Evolutionary conservation across 2,797 vertebrate species (phyloP), one percentile per base, ranked within the genome.

Genomic region (Thaleichthys pacificus): DNA sequence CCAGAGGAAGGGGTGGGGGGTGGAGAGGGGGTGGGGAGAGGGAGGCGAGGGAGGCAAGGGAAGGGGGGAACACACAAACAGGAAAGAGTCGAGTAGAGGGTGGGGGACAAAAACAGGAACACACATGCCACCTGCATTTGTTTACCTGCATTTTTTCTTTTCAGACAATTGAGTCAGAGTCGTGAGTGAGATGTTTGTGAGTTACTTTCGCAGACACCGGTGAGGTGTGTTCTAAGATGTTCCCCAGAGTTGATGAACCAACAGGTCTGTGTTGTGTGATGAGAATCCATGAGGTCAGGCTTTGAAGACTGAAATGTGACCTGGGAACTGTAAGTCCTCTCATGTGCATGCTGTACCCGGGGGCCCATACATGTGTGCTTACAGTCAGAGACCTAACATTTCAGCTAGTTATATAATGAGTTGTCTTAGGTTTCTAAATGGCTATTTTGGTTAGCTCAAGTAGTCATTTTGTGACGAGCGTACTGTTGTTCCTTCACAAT

Each of bases 121-220:
- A 84, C 82, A 83, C 80, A 85, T 81, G 81, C 74, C 78, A 74
- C 83, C 81, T 82, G 78, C 78, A 83, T 87, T 85, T 87, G 78
- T 89, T 89, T 87, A 82, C 79, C 81, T 72, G 81, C 70, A 62
- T 83, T 83, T 76, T 86, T 70, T 73, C 22, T 30, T 77, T 81
- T 77, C 76, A 71, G 78, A 84, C 72, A 61, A 73, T 68, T 1
- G 47, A 11, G 15, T 51, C 47, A 28, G 71, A 74, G 76, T 76
- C 69, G 42, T 17, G 22, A 68, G 42, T 17, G 22, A 68, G 54
- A 38, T 56, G 42, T 38, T 24, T 8, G 38, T 30, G 68, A 75
- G 82, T 74, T 81, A 79, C 73, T 68, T 80, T 78, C 57, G 62
- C 76, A 68, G 70, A 57, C n/a, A 60, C 7, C 17, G 17, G 30